Evolutionary conservation across 2,888 invertebrate species (phyloP).

Genomic region (Allolobophora icterica): DNA sequence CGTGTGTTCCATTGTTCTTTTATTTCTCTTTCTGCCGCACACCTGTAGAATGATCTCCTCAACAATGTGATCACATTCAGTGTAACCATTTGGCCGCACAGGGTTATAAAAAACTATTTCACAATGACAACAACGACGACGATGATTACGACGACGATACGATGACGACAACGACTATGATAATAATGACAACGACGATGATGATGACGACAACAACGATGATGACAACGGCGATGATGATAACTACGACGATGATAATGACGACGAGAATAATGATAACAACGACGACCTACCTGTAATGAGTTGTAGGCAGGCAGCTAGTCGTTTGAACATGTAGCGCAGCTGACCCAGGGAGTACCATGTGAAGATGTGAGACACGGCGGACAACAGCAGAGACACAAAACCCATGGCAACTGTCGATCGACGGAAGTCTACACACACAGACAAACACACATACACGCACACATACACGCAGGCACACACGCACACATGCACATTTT

Average conservation of each 20-base stretch:
- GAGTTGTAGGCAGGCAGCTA: slow-evolving; percentile 40
- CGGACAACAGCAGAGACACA: slow-evolving; percentile 38
- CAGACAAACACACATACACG: not conserved
- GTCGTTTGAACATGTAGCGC: slow-evolving; percentile 44
- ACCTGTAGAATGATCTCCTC: no score
- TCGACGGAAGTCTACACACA: slow-evolving; percentile 37
- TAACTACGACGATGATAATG: not conserved
- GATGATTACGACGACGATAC: not conserved
- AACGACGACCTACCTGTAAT: slow-evolving; percentile 37
- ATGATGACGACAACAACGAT: not conserved
- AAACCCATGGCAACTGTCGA: slow-evolving; percentile 42
- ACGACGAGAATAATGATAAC: not conserved
- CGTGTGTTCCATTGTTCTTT: no score
- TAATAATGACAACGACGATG: not conserved
- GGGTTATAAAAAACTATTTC: no score
- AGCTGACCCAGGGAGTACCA: slow-evolving; percentile 42
- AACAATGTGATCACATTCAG: no score
- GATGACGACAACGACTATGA: not conserved
- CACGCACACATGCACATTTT: not conserved
- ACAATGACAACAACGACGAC: not conserved
- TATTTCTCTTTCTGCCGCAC: no score
- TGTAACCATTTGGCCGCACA: no score
- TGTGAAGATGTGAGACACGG: slow-evolving; percentile 37
- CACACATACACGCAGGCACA: not conserved
- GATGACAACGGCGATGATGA: not conserved